Base-by-base conservation (phyloP, 2,888 invertebrate species). In the Sinhomidia bicolor region DNA sequence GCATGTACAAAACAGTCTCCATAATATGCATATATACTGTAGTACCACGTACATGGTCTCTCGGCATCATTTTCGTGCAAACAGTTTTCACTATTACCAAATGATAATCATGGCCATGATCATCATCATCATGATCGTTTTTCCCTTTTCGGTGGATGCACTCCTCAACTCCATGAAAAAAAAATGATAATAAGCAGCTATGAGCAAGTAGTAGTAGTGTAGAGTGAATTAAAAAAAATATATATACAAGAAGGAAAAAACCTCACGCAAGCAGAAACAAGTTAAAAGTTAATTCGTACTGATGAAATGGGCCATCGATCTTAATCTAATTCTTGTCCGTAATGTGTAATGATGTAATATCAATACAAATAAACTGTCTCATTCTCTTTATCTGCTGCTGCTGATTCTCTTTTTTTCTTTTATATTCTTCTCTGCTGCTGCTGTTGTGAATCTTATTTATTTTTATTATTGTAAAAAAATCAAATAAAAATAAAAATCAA, bases 291-390 rank as follows among this genome's bases (percentile, higher is more conserved):
- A 84, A 84, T 84, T 84, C 32, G 20, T 68, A 29, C 29, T 44
- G 47, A 47, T 47, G 68, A 65, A 82, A 79, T 60, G 79, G 60
- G 60, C 60, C 76, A 85, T 80, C 80, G 68, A 71, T 86, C 84
- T 84, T 84, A 36, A 84, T 84, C 76, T 84, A n/a, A 57, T 60
- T 68, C 68, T 65, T 82, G 51, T 85, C 20, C 76, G 62, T 85
- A 79, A 78, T 78, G 79, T 57, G 60, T 76, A 88, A 82, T 81
- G 83, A 83, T 82, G 62, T 41, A 76, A 78, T 88, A 83, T 78
- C 88, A 88, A 84, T 83, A 84, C 83, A 88, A 88, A 84, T 84
- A 88, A 83, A 83, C 83, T 88, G 83, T 83, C 88, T 74, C 81
- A 80, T 85, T 51, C 74, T 47, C 62, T 85, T 65, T 41, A 82